Conservation (phyloP, 2,113 vertebrate species). For the Propithecus coquereli region DNA sequence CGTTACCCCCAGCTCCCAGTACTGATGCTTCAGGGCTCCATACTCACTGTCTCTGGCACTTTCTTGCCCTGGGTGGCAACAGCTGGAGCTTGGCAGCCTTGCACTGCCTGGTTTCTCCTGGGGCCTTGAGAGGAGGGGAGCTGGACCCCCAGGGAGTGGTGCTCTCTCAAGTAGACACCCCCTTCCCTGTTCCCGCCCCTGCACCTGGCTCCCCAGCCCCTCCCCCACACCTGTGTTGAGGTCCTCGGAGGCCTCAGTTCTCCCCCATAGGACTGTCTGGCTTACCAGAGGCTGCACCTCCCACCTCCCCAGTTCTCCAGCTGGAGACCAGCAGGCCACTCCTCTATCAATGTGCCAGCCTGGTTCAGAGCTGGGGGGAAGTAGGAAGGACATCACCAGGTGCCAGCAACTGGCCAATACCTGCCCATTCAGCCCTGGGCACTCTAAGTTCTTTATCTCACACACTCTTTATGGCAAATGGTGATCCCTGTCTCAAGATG, state of each 20-base stretch:
- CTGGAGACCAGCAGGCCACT: neutral
- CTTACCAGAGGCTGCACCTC: conserved; percentile 8
- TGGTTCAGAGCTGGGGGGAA: neutral
- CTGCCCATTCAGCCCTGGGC: neutral
- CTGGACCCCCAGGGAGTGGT: conserved; percentile 15
- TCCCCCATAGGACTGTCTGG: conserved; percentile 24
- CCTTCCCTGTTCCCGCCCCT: neutral
- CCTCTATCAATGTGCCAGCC: neutral
- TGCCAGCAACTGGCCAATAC: neutral
- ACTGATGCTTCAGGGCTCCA: neutral
- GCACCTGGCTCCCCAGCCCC: conserved; percentile 66
- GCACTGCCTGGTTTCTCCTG: conserved; percentile 41
- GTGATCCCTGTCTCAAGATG: neutral
- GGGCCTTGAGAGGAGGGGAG: conserved; percentile 31
- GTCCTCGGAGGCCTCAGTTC: neutral
- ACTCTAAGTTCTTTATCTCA: neutral
- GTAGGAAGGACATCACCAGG: neutral
- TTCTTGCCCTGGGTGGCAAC: conserved; percentile 27
- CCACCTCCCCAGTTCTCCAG: neutral
- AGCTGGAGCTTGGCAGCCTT: conserved; percentile 47
- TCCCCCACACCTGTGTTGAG: conserved; percentile 67
- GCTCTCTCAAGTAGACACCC: conserved; percentile 49
- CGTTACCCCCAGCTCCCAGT: neutral
- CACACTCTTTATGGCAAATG: neutral
- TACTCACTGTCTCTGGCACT: conserved; percentile 3